A percentile compares a stretch with the other conserved stretches of the same genome.
These are phyloP conservation scores for Melanotus villosus DNA, from an alignment of 2,888 invertebrate genomes.

Conservation along the genomic window DNA sequence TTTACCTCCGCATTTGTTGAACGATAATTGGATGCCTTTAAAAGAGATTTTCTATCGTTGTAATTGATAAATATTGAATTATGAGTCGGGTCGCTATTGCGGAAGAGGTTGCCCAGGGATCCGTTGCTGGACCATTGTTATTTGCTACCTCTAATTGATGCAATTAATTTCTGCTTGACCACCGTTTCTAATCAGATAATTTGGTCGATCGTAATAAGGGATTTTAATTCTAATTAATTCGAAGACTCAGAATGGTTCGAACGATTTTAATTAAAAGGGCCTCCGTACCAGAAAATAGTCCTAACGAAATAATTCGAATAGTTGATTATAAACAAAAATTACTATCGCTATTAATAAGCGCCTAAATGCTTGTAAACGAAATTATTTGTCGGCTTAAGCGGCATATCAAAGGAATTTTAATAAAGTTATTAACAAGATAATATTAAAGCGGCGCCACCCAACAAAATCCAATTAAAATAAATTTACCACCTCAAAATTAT, in stretches of 20 bases:
- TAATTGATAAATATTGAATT: constrained; percentile 27
- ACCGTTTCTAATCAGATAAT: constrained; percentile 6
- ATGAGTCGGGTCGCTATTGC: not conserved
- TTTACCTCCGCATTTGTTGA: constrained; percentile 43
- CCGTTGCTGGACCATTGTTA: not conserved
- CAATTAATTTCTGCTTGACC: constrained; percentile 14
- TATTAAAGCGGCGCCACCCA: constrained; percentile 56
- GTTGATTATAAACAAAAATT: constrained; percentile 25
- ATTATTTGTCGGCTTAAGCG: constrained; percentile 42
- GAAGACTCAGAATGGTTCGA: not conserved
- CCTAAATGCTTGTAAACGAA: constrained; percentile 34
- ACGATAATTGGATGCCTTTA: constrained; percentile 36
- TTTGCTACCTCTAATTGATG: not conserved
- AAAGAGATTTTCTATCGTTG: constrained; percentile 12
- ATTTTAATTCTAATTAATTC: constrained; percentile 14
- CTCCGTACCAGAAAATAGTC: too few relatives aligned
- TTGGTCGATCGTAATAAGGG: not conserved
- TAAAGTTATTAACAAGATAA: constrained; percentile 62
- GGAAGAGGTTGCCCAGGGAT: constrained; percentile 5
- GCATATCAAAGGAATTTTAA: constrained; percentile 53
- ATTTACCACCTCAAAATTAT: constrained; percentile 59
- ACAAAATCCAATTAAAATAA: constrained; percentile 60
- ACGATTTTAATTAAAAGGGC: constrained; percentile 8
- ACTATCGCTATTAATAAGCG: constrained; percentile 30
- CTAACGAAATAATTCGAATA: too few relatives aligned